Evolutionary conservation across 2,888 invertebrate species (phyloP), one percentile per base, ranked within the genome.

Genomic region (Caenorhabditis angaria): DNA sequence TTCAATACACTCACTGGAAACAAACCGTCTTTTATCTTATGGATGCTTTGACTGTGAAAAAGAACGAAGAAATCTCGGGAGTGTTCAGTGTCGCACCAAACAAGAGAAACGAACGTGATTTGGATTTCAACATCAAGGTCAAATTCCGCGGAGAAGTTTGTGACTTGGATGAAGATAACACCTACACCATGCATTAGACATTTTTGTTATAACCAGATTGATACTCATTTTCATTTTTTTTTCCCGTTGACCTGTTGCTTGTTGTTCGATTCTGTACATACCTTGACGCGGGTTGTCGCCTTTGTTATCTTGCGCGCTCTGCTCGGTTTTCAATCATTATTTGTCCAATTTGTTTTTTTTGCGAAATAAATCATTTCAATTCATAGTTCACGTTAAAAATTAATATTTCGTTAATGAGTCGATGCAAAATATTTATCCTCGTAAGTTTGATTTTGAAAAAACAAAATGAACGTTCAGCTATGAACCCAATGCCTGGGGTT

Each of bases 1-100:
- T 94, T 0, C 94, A 94, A 32, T 97, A 99, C 89, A 99, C 99
- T 25, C 99, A 99, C 89, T 99, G 99, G 99, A 99, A 99, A 89
- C 96, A 97, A 89, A 94, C 93, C 8, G 97, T 99, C 60, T 99
- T 99, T 90, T 99, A 99, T 89, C 92, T 97, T 84, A 94, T 95
- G 87, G 95, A 97, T 84, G 95, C 94, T 87, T 92, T 99, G 91
- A 99, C 99, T 1, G 95, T 94, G 41, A 97, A 97, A 88, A 94
- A 94, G 86, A 89, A 89, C 64, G 99, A 99, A 88, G 95, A 95
- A 69, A 82, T 82, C 20, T 69, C 91, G 61, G 99, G 99, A 28
- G 92, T 92, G 8, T 95, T 99, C 88, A 91, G 92, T 61, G 94
- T 97, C 93, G 93, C 93, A 82, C 97, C 97, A 54, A 99, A 99